Conservation (phyloP, 1,140 invertebrate species). For the Ceratina japonica region DNA sequence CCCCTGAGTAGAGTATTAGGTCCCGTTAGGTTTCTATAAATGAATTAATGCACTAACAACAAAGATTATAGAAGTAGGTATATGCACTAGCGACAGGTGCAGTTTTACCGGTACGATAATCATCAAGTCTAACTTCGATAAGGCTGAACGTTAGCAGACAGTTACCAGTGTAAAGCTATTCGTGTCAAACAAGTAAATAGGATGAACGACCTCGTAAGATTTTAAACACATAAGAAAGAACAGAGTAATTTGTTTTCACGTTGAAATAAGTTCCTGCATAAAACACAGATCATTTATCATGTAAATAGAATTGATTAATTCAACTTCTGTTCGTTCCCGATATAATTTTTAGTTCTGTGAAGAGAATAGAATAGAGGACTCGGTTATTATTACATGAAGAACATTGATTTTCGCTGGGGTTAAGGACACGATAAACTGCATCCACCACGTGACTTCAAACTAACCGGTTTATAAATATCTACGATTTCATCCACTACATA, state of each 20-base stretch:
- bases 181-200: neutral
- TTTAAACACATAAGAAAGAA: neutral
- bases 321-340: no score
- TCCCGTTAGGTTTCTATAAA: slow-evolving; percentile 45
- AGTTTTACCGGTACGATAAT: neutral
- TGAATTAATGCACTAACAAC: slow-evolving; percentile 38
- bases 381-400: slow-evolving; percentile 35
- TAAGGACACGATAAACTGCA: slow-evolving; percentile 64
- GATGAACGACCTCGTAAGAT: neutral
- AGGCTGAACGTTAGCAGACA: neutral
- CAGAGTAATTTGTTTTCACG: neutral
- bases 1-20: slow-evolving; percentile 28
- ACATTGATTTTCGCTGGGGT: slow-evolving; percentile 71
- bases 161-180: neutral
- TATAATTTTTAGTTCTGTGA: neutral
- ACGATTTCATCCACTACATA: neutral
- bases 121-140: neutral
- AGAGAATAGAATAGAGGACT: slow-evolving; percentile 1
- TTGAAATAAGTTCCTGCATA: neutral
- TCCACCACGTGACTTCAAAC: slow-evolving; percentile 52
- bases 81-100: no score
- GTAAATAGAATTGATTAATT: neutral
- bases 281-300: neutral
- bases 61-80: neutral
- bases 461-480: slow-evolving; percentile 21